Evolutionary conservation across 2,113 vertebrate genomes (phyloP).

Genomic region (Sebastes schlegelii): DNA sequence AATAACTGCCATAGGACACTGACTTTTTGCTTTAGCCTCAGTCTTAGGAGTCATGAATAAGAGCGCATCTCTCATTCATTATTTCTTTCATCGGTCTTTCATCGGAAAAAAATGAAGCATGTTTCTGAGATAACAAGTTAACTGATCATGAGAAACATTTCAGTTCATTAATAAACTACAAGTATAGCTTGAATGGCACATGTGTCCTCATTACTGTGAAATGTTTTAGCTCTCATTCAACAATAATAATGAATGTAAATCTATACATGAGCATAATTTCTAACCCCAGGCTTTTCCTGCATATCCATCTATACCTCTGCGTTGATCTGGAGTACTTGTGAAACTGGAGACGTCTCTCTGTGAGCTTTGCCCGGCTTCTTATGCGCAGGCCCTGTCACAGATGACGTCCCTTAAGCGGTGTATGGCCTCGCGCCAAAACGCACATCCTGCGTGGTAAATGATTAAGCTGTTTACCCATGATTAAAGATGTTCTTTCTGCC

Average conservation of each 20-base stretch:
- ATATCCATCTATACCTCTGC: background rate
- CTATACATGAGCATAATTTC: background rate
- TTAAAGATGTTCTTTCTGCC: constrained; percentile 60
- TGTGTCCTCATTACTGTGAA: background rate
- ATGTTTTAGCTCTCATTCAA: background rate
- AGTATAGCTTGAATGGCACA: background rate
- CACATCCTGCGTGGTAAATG: constrained; percentile 60
- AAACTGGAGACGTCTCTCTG: background rate
- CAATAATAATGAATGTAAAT: constrained; percentile 1
- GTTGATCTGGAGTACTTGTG: background rate
- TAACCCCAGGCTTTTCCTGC: constrained; percentile 6
- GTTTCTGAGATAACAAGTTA: background rate
- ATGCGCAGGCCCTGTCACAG: background rate
- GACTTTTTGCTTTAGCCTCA: background rate
- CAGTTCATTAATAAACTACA: background rate
- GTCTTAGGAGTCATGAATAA: background rate
- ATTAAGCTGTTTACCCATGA: constrained; percentile 64
- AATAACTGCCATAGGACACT: too few relatives aligned
- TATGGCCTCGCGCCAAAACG: constrained; percentile 44
- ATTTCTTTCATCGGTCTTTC: background rate
- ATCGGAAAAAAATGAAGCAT: background rate
- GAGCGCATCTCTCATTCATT: background rate
- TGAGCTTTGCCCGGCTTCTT: background rate
- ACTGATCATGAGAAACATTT: background rate
- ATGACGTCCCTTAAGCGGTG: constrained; percentile 11